These are phyloP conservation scores for Lymantria monacha DNA, from an alignment of 2,888 invertebrate genomes.

Conservation along the genomic window DNA sequence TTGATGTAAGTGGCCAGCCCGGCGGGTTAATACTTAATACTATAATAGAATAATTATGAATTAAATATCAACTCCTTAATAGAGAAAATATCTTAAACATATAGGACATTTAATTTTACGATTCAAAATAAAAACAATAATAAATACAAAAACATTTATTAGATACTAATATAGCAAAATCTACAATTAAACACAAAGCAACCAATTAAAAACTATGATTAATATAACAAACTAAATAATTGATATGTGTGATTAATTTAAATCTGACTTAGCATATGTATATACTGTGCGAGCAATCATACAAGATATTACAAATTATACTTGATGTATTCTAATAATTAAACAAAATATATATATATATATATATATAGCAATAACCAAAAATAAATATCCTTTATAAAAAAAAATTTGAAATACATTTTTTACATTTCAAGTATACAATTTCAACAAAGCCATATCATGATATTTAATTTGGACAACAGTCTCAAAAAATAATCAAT, in stretches of 20 bases:
- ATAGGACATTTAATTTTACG: not conserved
- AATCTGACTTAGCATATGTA: constrained; percentile 68
- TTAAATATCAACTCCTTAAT: not conserved
- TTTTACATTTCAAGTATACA: constrained; percentile 47
- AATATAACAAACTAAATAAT: constrained; percentile 72
- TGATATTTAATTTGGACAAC: constrained; percentile 71
- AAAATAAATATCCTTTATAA: constrained; percentile 62
- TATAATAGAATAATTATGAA: no score
- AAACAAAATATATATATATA: constrained; percentile 37
- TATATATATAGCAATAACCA: constrained; percentile 59
- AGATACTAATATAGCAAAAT: constrained; percentile 64
- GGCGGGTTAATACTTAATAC: no score
- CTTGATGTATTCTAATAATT: constrained; percentile 40
- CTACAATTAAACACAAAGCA: constrained; percentile 75
- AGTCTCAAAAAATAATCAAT: constrained; percentile 77
- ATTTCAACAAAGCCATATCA: constrained; percentile 61
- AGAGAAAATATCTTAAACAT: not conserved
- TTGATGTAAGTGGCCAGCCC: no score
- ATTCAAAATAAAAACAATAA: constrained; percentile 15
- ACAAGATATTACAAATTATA: constrained; percentile 33
- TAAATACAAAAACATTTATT: constrained; percentile 73
- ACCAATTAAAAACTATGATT: constrained; percentile 70
- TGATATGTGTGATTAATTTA: constrained; percentile 75
- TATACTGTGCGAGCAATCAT: constrained; percentile 56
- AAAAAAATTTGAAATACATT: constrained; percentile 71